Percentiles rank a stretch among this genome's conserved stretches.
phyloP scores from a whole-genome alignment of 2,797 vertebrate genomes.

The Schizothorax lantsangensis region DNA sequence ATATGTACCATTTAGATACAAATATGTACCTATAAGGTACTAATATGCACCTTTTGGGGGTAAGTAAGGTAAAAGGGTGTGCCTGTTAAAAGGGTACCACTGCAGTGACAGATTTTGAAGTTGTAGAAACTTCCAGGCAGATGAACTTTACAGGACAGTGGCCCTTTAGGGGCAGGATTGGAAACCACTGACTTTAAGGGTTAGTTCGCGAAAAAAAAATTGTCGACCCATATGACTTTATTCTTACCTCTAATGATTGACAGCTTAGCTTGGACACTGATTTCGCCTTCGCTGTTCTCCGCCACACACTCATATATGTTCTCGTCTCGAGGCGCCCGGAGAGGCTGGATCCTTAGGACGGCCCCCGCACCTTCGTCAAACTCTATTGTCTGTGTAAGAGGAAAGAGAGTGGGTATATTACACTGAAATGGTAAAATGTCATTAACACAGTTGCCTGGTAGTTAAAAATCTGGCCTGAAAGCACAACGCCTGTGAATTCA shows the following conservation, averaged over 20 bases:
- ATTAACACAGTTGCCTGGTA: background rate
- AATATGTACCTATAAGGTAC: background rate
- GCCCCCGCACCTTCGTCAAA: slow-evolving; percentile 96
- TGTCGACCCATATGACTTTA: background rate
- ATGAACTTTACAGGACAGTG: background rate
- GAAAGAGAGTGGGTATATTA: background rate
- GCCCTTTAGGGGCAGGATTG: background rate
- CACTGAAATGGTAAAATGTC: background rate
- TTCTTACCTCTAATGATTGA: slow-evolving; percentile 95
- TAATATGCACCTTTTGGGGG: background rate
- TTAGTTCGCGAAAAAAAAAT: background rate
- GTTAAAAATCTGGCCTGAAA: background rate
- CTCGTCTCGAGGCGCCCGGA: slow-evolving; percentile 93
- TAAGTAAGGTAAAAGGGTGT: background rate
- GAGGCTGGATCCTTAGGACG: slow-evolving; percentile 94
- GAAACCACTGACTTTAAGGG: background rate
- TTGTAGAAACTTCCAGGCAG: background rate
- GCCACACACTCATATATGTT: slow-evolving; percentile 96
- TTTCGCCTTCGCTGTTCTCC: slow-evolving; percentile 89
- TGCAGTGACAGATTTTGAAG: background rate
- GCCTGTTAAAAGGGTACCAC: background rate
- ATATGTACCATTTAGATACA: background rate
- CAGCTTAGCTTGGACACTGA: slow-evolving; percentile 92
- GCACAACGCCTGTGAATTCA: background rate
- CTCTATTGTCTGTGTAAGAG: slow-evolving; percentile 87